These are phyloP conservation scores for Limnephilus marmoratus DNA, from an alignment of 2,888 invertebrate species.

Conservation along the genomic window DNA sequence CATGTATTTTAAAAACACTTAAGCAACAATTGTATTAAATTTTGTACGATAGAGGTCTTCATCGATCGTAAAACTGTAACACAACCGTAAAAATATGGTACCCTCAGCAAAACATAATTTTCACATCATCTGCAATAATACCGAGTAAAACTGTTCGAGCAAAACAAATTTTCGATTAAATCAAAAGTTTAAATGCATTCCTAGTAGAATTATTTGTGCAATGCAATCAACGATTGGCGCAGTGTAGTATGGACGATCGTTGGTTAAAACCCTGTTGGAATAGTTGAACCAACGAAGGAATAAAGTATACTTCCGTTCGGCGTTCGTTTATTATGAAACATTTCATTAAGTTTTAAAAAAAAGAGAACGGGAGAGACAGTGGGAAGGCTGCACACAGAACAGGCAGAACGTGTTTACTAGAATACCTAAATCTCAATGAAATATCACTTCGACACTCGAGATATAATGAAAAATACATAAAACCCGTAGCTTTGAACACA, in stretches of 20 bases:
- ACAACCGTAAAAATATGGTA: no score
- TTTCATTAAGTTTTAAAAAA: not conserved
- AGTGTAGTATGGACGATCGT: not conserved
- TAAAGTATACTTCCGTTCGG: not conserved
- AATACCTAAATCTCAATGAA: slow-evolving; percentile 2
- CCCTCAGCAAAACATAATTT: not conserved
- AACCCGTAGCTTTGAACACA: not conserved
- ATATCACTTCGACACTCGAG: not conserved
- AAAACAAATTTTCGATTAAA: not conserved
- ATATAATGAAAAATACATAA: not conserved
- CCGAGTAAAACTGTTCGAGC: not conserved
- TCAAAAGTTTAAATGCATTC: not conserved
- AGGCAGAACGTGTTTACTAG: not conserved
- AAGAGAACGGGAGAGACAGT: not conserved
- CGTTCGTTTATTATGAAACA: not conserved
- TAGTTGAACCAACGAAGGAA: not conserved
- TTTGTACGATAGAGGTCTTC: no score
- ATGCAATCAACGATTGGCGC: not conserved
- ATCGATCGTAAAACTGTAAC: no score
- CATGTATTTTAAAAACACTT: no score
- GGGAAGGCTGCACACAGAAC: not conserved
- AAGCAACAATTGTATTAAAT: no score
- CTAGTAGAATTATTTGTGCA: not conserved
- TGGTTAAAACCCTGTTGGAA: not conserved
- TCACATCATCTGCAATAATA: not conserved